phyloP scores from a whole-genome alignment of 1,140 invertebrate genomes.

The Streblospio benedicti region DNA sequence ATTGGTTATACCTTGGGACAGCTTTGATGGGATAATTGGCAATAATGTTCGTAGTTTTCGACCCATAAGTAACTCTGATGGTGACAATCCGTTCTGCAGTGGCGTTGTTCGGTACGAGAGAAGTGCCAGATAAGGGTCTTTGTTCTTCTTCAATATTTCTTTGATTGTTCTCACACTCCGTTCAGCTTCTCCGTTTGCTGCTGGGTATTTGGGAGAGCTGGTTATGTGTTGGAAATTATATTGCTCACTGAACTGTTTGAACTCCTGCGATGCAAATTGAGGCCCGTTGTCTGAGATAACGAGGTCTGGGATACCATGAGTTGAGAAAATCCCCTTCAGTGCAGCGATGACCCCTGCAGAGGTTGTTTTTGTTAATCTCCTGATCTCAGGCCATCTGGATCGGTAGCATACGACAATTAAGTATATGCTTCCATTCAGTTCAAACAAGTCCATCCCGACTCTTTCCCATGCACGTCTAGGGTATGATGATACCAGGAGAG shows the following conservation, averaged over 20 bases:
- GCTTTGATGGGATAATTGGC: too few relatives aligned
- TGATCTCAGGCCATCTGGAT: constrained; percentile 3
- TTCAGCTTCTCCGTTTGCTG: constrained; percentile 16
- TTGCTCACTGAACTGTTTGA: constrained; percentile 36
- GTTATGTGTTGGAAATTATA: constrained; percentile 38
- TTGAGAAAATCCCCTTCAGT: constrained; percentile 5
- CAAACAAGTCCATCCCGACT: constrained; percentile 8
- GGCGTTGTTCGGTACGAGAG: constrained; percentile 16
- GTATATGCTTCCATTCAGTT: neutral
- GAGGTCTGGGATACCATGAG: constrained; percentile 16
- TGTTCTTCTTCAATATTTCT: constrained; percentile 8
- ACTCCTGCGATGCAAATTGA: constrained; percentile 36
- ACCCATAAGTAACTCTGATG: constrained; percentile 21
- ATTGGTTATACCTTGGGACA: too few relatives aligned
- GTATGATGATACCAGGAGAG: neutral
- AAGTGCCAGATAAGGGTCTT: constrained; percentile 17
- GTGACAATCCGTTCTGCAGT: constrained; percentile 12
- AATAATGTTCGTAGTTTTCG: constrained; percentile 12
- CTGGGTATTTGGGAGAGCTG: constrained; percentile 26
- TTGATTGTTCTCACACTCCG: constrained; percentile 11
- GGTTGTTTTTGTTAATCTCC: neutral
- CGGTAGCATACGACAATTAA: constrained; percentile 9
- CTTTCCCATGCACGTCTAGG: constrained; percentile 6
- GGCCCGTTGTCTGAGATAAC: constrained; percentile 35
- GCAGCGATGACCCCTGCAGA: neutral